Percentiles rank a stretch among this genome's conserved stretches.
Evolutionary conservation across 2,113 vertebrate species (phyloP).

Genomic region (Colaptes auratus): DNA sequence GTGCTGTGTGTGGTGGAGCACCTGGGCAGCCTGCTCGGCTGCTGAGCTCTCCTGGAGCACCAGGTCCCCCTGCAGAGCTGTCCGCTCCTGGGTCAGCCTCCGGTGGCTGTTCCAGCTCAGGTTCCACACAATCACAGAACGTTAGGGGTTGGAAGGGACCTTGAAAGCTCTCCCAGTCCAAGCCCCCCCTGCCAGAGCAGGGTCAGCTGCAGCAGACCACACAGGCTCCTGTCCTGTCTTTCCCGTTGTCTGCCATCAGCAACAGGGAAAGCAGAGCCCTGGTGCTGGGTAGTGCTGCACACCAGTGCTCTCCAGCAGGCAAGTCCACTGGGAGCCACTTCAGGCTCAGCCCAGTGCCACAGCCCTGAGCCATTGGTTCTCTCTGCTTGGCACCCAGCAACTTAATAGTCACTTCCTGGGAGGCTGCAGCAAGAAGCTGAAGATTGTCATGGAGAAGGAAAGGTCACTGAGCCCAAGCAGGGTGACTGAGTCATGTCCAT

Average conservation of each 20-base stretch:
- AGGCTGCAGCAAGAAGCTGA: neutral
- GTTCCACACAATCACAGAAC: no score
- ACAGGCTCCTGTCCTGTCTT: neutral
- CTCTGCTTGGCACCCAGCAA: neutral
- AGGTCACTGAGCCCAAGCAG: neutral
- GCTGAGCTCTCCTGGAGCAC: neutral
- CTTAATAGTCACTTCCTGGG: neutral
- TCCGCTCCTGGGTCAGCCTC: neutral
- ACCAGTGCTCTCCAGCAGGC: no score
- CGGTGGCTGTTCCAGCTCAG: neutral
- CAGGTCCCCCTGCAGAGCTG: neutral
- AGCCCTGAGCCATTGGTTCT: neutral
- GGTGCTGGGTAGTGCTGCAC: neutral
- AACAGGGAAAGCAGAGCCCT: neutral
- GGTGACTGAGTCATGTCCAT: neutral
- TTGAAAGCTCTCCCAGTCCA: no score
- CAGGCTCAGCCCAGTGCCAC: neutral
- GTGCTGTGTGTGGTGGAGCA: neutral
- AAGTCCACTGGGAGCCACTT: neutral
- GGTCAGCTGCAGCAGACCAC: no score
- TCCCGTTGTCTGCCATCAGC: neutral
- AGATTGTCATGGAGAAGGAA: neutral
- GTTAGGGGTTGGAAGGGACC: no score
- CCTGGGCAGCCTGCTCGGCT: neutral
- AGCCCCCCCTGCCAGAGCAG: no score